Base-by-base conservation (phyloP, 2,113 vertebrate species). In the Toxotes jaculatrix region DNA sequence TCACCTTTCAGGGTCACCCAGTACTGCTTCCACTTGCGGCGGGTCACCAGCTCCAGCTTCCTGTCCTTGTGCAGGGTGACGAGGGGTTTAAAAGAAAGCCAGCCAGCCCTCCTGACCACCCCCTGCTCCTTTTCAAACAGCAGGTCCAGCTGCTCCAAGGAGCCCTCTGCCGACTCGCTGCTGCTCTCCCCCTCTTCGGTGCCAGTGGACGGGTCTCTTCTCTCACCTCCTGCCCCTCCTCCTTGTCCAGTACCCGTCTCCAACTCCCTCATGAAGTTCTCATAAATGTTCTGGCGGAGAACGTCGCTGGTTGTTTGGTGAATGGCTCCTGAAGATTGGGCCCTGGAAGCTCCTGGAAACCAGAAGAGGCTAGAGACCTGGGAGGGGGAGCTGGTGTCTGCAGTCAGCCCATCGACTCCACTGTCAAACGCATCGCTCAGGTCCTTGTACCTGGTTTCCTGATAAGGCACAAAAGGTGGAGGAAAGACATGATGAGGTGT, bases 1-100 rank as follows among this genome's bases (percentile, higher is more conserved):
- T 91, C 91, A 98, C 98, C 98, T 97, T 99, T 99, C 55, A 99
- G 95, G 0, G 97, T 98, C 67, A 98, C 96, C 98, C 98, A 99
- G 90, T 97, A 99, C 64, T 98, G 97, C 82, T 96, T 99, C 98
- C 98, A 99, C 70, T 96, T 98, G 82, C 97, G 95, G 1, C 98
- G 95, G 3, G 95, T 94, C 84, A 98, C 96, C 83, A 98, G 92
- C 89, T 99, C 98, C 89, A 99, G 95, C 85, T 98, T 99, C 86
- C 96, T 96, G 85, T 99, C 98, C 88, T 99, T 99, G 93, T 98
- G 97, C 87, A 99, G 88, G 1, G 97, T 97, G 86, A 99, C 90
- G 0, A 99, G 93, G 11, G 97, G 97, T 81, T 99, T 99, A 90
- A 99, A 99, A 89, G 96, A 97, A 51, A 99, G 96, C 97, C 97